Evolutionary conservation across 2,888 invertebrate genomes (phyloP).

Genomic region (Ornithoptera priamus): DNA sequence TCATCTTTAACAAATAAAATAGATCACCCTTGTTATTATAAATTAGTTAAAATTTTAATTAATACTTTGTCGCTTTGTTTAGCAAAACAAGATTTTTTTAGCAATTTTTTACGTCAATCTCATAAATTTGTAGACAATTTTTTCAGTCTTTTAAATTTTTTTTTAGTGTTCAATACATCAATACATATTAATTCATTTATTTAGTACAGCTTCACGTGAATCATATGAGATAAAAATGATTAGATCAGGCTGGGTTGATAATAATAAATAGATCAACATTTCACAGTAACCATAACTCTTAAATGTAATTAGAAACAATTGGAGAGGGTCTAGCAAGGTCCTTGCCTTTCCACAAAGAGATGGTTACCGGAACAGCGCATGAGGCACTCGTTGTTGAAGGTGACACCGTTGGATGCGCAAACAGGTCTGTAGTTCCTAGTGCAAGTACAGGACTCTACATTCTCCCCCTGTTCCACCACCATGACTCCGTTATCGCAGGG

Average conservation of each 20-base stretch:
- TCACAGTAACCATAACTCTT: background rate
- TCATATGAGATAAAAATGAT: too few relatives aligned
- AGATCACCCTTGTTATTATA: background rate
- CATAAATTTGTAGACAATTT: background rate
- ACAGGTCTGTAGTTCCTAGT: conserved; percentile 48
- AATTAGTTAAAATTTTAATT: background rate
- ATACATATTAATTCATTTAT: too few relatives aligned
- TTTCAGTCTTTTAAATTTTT: too few relatives aligned
- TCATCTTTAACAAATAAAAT: background rate
- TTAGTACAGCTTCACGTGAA: too few relatives aligned
- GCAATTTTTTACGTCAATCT: background rate
- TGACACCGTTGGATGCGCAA: conserved; percentile 84
- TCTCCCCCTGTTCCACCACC: conserved; percentile 21
- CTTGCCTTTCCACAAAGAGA: conserved; percentile 32
- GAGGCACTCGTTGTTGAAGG: conserved; percentile 84
- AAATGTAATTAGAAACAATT: background rate
- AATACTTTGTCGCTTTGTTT: background rate
- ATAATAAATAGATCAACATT: background rate
- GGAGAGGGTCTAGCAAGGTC: conserved; percentile 34
- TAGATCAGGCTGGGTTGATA: too few relatives aligned
- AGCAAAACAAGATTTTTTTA: background rate
- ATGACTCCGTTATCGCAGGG: conserved; percentile 32
- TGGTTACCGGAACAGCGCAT: conserved; percentile 73
- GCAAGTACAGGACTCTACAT: conserved; percentile 22
- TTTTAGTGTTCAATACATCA: too few relatives aligned